phyloP scores from a whole-genome alignment of 2,888 invertebrate genomes.

The Microchrysa polita region DNA sequence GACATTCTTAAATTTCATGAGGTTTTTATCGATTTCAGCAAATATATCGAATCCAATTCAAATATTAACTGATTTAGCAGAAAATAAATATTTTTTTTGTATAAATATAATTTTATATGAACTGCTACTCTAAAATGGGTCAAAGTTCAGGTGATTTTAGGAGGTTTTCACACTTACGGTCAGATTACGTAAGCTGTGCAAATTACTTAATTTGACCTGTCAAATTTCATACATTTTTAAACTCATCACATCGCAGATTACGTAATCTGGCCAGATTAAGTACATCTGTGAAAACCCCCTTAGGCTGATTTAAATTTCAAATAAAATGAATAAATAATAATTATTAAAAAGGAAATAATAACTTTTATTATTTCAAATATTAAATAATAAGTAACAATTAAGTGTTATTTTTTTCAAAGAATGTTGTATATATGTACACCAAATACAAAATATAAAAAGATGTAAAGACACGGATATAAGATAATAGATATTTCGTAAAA shows the following conservation, averaged over 20 bases:
- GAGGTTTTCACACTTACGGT: no score
- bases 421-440: constrained; percentile 29
- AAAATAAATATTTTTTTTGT: not conserved
- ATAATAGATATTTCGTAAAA: constrained; percentile 22
- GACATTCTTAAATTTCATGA: no score
- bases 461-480: constrained; percentile 8
- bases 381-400: constrained; percentile 29
- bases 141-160: constrained; percentile 55
- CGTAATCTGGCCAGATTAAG: no score
- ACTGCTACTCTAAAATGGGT: constrained; percentile 65
- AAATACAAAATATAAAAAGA: not conserved
- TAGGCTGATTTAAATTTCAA: no score
- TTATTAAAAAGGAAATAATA: constrained; percentile 14
- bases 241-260: no score
- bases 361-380: not conserved
- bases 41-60: no score
- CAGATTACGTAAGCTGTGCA: no score
- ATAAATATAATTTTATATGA: constrained; percentile 50
- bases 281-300: no score
- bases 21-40: no score
- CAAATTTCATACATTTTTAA: no score
- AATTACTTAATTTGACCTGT: not conserved
- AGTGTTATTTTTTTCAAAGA: not conserved
- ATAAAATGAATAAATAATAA: constrained; percentile 25
- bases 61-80: not conserved